Evolutionary conservation across 2,797 vertebrate genomes (phyloP).

Genomic region (Uromys caudimaculatus): DNA sequence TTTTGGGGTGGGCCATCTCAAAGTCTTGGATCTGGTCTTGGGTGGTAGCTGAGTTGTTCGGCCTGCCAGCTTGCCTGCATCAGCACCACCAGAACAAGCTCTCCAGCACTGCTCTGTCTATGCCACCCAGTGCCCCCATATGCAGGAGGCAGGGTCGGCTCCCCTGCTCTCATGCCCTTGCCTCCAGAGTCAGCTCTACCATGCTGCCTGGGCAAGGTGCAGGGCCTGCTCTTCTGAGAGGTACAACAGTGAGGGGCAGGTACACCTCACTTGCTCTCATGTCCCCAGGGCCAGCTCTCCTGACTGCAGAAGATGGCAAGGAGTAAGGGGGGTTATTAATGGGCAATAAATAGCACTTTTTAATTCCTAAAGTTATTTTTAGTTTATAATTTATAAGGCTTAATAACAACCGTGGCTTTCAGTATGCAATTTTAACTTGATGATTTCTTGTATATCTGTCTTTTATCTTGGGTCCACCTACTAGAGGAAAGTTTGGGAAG

Average conservation of each 20-base stretch:
- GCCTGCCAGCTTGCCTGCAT: background rate
- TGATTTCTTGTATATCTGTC: background rate
- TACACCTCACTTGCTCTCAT: background rate
- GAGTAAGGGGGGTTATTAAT: background rate
- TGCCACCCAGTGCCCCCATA: background rate
- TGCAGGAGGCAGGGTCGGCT: background rate
- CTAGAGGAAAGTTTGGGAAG: background rate
- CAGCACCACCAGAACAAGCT: background rate
- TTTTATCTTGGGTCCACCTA: slow-evolving; percentile 5
- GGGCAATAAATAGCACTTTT: background rate
- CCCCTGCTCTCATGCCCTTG: background rate
- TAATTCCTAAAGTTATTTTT: slow-evolving; percentile 9
- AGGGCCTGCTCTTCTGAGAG: background rate
- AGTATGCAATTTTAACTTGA: background rate
- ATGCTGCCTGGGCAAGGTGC: background rate
- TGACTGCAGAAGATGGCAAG: background rate
- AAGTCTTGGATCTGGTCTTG: background rate
- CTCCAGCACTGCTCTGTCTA: background rate
- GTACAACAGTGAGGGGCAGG: background rate
- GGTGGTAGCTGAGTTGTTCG: background rate
- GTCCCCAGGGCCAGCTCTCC: background rate
- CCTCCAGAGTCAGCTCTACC: background rate
- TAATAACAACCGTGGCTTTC: slow-evolving; percentile 10
- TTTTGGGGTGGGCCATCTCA: background rate
- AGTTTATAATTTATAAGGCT: background rate